Evolutionary conservation across 2,888 invertebrate genomes (phyloP), one percentile per base, ranked within the genome.

Genomic region (Eugnorisma glareosa): DNA sequence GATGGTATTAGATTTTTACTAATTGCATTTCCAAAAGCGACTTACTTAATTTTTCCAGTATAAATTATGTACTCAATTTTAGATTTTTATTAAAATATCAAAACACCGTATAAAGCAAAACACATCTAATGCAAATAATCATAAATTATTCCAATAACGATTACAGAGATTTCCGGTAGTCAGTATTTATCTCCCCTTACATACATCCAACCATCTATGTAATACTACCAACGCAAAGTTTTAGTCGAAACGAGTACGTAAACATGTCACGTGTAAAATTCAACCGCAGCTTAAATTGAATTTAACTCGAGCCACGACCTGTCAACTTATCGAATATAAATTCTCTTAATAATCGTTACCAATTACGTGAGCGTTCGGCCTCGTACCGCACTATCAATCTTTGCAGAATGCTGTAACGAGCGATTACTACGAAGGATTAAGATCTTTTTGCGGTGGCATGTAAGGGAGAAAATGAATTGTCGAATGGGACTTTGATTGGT

Each of bases 241-340:
- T 89, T 86, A 88, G 89, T 90, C 89, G 88, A 88, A 91, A 87
- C 89, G 83, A 86, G 90, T 91, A 89, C 90, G 92, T 93, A 94
- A 94, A 93, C 92, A 92, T 92, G 92, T 93, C 93, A 91, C 89
- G 89, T 89, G 91, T 92, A 87, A 91, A 92, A 92, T 91, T 92
- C 91, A 92, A 88, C 89, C 91, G 88, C 90, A 89, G 88, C 90
- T 92, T 90, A 92, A 92, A 93, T 95, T 93, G 90, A 93, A 92
- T 94, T 94, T 92, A 94, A 93, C 91, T 93, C 91, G 83, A 92
- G 89, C 90, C 91, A 92, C 90, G 92, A 92, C 91, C 92, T 94
- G 95, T 94, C 95, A 94, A 94, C 93, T 94, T 94, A 94, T 94
- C 93, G 93, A 92, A 93, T 94, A 95, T 95, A 94, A 95, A 95